Conservation (phyloP, 2,888 invertebrate species). For the Mantis religiosa region DNA sequence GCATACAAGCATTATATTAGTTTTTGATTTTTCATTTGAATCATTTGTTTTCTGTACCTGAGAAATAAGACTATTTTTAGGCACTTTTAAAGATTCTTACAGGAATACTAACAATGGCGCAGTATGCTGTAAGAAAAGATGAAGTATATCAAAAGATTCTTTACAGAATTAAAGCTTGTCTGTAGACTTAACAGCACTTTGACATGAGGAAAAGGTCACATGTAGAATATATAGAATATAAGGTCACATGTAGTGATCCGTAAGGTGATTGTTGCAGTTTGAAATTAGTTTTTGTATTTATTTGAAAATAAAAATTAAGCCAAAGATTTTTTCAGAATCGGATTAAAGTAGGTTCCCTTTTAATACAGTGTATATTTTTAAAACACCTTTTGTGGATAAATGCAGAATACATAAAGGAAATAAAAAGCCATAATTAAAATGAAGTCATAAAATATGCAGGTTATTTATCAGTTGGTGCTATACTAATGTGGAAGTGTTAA, state of each 20-base stretch:
- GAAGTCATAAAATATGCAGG: background rate
- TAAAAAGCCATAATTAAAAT: background rate
- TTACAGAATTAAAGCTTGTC: background rate
- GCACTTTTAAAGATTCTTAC: background rate
- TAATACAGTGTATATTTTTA: too few relatives aligned
- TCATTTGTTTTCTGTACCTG: background rate
- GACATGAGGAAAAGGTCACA: too few relatives aligned
- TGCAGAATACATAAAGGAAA: background rate
- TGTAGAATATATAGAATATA: too few relatives aligned
- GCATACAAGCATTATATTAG: background rate
- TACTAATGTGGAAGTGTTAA: background rate
- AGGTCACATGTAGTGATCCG: too few relatives aligned
- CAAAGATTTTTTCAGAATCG: too few relatives aligned
- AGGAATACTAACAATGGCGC: background rate
- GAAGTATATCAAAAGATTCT: background rate
- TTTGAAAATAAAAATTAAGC: too few relatives aligned
- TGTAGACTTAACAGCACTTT: background rate
- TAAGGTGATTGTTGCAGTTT: too few relatives aligned
- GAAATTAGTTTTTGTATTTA: too few relatives aligned
- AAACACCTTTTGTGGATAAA: background rate
- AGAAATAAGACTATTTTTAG: background rate
- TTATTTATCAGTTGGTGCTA: background rate
- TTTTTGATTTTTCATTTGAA: background rate
- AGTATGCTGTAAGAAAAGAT: background rate
- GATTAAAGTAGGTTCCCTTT: too few relatives aligned